Evolutionary conservation across 2,797 vertebrate genomes (phyloP).

Genomic region (Trichosurus vulpecula): DNA sequence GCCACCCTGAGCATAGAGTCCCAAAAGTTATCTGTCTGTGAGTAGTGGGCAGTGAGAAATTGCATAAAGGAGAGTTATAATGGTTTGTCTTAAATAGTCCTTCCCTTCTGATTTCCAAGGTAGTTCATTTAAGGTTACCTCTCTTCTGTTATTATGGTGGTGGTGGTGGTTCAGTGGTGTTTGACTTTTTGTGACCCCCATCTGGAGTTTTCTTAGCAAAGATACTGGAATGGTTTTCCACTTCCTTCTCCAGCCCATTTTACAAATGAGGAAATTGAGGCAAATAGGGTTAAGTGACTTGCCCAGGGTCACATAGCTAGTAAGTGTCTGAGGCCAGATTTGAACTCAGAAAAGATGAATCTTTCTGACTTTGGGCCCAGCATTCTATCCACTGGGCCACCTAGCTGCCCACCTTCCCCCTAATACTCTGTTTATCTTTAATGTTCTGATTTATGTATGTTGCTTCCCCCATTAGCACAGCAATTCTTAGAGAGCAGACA

Average conservation of each 20-base stretch:
- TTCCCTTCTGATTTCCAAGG: not conserved
- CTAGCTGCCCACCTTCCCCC: not conserved
- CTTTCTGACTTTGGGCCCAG: not conserved
- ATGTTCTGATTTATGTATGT: not conserved
- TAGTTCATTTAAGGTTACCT: not conserved
- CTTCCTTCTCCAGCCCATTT: not conserved
- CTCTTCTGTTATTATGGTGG: not conserved
- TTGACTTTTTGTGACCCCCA: not conserved
- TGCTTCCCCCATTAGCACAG: not conserved
- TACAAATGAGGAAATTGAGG: not conserved
- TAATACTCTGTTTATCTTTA: not conserved
- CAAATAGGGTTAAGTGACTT: not conserved
- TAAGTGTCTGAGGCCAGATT: not conserved
- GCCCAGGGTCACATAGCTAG: not conserved
- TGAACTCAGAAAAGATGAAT: not conserved
- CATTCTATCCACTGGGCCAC: not conserved
- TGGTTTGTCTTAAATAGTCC: not conserved
- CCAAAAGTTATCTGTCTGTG: not conserved
- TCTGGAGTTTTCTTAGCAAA: not conserved
- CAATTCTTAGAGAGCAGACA: constrained; percentile 17
- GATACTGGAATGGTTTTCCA: not conserved
- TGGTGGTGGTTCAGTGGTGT: not conserved
- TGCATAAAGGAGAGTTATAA: not conserved
- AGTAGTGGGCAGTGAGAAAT: not conserved
- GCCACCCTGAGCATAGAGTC: not conserved